Evolutionary conservation across 2,888 invertebrate species (phyloP).

Genomic region (Merodon equestris): DNA sequence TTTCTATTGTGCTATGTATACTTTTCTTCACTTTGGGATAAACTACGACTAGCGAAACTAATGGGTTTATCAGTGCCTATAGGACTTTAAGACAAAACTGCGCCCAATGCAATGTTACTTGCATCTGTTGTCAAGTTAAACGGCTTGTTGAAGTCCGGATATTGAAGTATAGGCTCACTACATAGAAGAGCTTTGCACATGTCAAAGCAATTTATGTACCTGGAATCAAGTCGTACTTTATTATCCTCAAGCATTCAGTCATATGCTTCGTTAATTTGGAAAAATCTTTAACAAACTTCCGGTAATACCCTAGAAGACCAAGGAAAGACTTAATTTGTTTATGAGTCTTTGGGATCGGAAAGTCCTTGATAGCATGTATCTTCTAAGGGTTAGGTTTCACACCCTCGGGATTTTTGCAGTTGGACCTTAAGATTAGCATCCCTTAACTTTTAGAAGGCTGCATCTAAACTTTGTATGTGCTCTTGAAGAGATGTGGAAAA

Average conservation of each 20-base stretch:
- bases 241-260: background rate
- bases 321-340: constrained; percentile 72
- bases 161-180: background rate
- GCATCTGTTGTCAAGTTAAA: constrained; percentile 10
- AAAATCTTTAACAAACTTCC: constrained; percentile 8
- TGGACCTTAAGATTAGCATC: constrained; percentile 64
- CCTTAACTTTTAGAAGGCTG: constrained; percentile 64
- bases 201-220: background rate
- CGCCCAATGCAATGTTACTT: constrained; percentile 13
- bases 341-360: constrained; percentile 60
- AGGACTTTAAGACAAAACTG: constrained; percentile 6
- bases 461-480: constrained; percentile 58
- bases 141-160: constrained; percentile 8
- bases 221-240: background rate
- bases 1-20: constrained; percentile 10
- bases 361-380: constrained; percentile 68
- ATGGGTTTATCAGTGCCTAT: constrained; percentile 7
- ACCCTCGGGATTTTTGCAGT: constrained; percentile 72
- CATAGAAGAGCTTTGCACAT: background rate
- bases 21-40: constrained; percentile 10
- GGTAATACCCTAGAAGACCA: constrained; percentile 18
- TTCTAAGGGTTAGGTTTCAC: constrained; percentile 73
- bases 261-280: constrained; percentile 6
- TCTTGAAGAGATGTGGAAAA: constrained; percentile 39
- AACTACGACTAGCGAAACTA: constrained; percentile 13